These are phyloP conservation scores for Dendronephthya gigantea DNA, from an alignment of 64 coral and sea anemone species.

Conservation along the genomic window DNA sequence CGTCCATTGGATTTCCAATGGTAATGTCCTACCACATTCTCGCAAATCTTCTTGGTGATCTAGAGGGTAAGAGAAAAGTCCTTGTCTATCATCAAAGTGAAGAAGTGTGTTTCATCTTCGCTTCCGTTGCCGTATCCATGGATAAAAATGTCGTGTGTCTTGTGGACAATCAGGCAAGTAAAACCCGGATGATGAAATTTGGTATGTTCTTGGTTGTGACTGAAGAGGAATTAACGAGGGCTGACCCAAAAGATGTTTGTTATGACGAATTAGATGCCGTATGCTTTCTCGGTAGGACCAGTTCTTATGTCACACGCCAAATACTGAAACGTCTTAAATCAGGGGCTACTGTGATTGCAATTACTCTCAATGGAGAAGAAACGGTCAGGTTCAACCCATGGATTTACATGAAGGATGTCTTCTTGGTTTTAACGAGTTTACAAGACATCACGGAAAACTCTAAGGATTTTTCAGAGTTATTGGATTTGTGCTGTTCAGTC, in stretches of 20 bases:
- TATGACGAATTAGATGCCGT: neutral
- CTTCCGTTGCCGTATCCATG: neutral
- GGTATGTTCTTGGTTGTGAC: neutral
- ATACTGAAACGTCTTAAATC: neutral
- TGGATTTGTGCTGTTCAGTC: neutral
- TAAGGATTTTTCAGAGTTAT: neutral
- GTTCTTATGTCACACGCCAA: neutral
- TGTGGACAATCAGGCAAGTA: neutral
- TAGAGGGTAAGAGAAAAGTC: neutral
- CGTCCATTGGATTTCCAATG: neutral
- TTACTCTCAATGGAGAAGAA: neutral
- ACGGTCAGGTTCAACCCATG: neutral
- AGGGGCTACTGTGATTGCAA: neutral
- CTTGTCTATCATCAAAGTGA: neutral
- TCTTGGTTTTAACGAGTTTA: neutral
- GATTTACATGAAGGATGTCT: neutral
- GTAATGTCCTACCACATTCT: neutral
- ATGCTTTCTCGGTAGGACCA: neutral
- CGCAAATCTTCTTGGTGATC: neutral
- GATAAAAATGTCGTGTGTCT: neutral
- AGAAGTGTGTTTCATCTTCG: neutral
- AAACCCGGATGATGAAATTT: neutral
- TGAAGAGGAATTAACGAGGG: neutral
- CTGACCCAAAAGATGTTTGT: neutral
- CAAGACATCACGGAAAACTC: neutral